Evolutionary conservation across 2,113 vertebrate species (phyloP).

Genomic region (Tricholaema leucomelas): DNA sequence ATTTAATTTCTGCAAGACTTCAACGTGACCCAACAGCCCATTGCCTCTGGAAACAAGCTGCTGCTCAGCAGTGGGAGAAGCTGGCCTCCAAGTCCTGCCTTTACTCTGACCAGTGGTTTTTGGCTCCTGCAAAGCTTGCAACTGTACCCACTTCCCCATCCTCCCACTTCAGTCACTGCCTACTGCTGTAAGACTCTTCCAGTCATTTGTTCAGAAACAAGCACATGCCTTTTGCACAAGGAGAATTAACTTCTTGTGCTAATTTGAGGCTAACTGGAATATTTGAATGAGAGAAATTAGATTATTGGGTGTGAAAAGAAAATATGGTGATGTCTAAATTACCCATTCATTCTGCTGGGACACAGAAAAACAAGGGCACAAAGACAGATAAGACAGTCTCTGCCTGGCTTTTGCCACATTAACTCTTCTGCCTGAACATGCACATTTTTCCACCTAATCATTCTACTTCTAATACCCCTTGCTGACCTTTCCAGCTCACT

Average conservation of each 20-base stretch:
- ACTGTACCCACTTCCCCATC: neutral
- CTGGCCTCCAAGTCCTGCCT: neutral
- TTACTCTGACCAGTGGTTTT: neutral
- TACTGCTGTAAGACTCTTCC: neutral
- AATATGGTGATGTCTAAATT: too few relatives aligned
- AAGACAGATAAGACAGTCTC: too few relatives aligned
- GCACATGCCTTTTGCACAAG: neutral
- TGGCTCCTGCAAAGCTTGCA: neutral
- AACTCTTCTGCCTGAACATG: too few relatives aligned
- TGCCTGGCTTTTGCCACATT: too few relatives aligned
- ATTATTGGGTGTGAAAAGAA: too few relatives aligned
- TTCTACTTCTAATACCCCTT: too few relatives aligned
- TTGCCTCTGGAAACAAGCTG: neutral
- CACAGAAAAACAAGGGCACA: too few relatives aligned
- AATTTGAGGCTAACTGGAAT: too few relatives aligned
- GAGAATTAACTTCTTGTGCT: neutral
- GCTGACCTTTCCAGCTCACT: too few relatives aligned
- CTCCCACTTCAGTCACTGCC: neutral
- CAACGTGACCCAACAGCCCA: fast-evolving
- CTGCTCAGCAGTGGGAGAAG: neutral
- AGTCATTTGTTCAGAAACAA: neutral
- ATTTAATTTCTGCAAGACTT: neutral
- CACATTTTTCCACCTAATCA: too few relatives aligned
- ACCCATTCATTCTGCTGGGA: too few relatives aligned
- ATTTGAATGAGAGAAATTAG: too few relatives aligned